Conservation (phyloP, 2,888 invertebrate species). For the Elegia similella region DNA sequence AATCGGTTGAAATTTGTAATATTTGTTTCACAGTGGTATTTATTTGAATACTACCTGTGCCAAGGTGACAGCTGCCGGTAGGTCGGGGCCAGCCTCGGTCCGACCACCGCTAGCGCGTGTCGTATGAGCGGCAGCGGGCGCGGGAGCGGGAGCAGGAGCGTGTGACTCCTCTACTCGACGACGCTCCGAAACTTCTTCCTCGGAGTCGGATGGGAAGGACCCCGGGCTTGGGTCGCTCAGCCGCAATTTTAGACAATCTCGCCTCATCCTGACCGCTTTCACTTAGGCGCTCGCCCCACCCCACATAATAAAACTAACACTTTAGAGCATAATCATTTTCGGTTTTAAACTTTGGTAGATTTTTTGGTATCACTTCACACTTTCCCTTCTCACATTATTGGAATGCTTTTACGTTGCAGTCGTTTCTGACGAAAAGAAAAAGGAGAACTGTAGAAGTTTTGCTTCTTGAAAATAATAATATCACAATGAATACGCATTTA, state of each 20-base stretch:
- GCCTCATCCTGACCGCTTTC: conserved; percentile 51
- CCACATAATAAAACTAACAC: background rate
- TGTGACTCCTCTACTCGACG: background rate
- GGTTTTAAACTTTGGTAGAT: background rate
- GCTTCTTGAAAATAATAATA: too few relatives aligned
- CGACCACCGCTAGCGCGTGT: conserved; percentile 32
- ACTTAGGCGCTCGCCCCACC: background rate
- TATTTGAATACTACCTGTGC: conserved; percentile 47
- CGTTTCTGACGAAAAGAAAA: background rate
- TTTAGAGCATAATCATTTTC: background rate
- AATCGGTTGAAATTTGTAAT: too few relatives aligned
- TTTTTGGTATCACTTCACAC: conserved; percentile 1
- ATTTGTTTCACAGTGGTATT: too few relatives aligned
- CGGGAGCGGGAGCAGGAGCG: conserved; percentile 44
- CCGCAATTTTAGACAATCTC: conserved; percentile 70
- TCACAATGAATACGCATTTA: too few relatives aligned
- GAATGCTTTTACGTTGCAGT: conserved; percentile 13
- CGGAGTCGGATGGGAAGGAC: conserved; percentile 69
- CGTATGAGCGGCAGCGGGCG: conserved; percentile 37
- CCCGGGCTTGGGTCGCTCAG: conserved; percentile 71
- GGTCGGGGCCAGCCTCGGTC: conserved; percentile 38
- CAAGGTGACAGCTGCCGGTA: conserved; percentile 50
- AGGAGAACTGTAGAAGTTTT: too few relatives aligned
- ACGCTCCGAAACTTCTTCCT: conserved; percentile 61
- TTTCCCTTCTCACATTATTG: background rate